Evolutionary conservation across 2,888 invertebrate species (phyloP), one percentile per base, ranked within the genome.

Genomic region (Cryptocephalus moraei): DNA sequence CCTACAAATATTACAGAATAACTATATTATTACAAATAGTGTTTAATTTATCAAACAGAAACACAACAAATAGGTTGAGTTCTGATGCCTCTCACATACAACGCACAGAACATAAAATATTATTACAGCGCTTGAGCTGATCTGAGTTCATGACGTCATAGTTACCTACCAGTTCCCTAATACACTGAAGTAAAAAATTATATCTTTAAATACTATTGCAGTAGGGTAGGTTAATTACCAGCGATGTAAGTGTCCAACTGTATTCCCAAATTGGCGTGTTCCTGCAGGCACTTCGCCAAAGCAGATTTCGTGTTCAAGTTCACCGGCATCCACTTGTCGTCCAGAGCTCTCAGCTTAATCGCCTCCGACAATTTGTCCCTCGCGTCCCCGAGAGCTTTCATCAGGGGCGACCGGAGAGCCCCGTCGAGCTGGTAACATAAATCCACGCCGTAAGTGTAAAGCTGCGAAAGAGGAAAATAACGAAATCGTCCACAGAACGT

Each of bases 341-440:
- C 92, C 45, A 80, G 70, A 8, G 83, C 78, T 60, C 80, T 78
- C 47, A 82, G 73, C 68, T 86, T 88, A 58, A 91, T 81, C 0
- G 86, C 85, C 64, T 93, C 92, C 12, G 87, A 75, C 56, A 87
- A 77, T 66, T 90, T 91, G 55, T 89, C 87, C 56, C 83, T 81
- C 41, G 86, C 81, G 59, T 91, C 90, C 57, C 77, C 77, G 49
- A 94, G 73, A 14, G 86, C 82, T 69, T 82, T 81, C 39, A 80
- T 81, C 43, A 92, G 74, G 0, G 91, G 86, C 9, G 79, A 78
- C 52, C 90, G 77, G 49, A 97, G 73, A 52, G 90, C 80, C 22
- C 89, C 87, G 65, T 95, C 91, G 59, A 97, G 76, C 66, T 91
- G 89, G 69, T 93, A 96, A 54, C 87, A 83, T 49, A 97, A 75